A percentile compares a stretch with the other conserved stretches of the same genome.
Conservation (phyloP, 2,113 vertebrate genomes). For the Hypocryptadius cinnamomeus region DNA sequence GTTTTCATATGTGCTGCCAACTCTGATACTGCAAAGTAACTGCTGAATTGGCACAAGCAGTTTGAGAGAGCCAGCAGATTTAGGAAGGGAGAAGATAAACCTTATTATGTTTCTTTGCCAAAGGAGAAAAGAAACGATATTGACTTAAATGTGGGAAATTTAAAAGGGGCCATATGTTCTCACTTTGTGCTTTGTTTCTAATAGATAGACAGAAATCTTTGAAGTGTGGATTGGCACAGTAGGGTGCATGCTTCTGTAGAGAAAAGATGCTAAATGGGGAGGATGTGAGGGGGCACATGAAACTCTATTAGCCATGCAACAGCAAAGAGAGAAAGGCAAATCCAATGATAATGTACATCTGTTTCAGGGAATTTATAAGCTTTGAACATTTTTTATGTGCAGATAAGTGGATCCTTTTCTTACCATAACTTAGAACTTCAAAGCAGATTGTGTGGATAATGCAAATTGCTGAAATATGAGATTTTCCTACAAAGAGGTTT, state of each 20-base stretch:
- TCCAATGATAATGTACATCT: constrained; percentile 99
- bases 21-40: constrained; percentile 57
- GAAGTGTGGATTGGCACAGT: constrained; percentile 93
- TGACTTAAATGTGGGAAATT: constrained; percentile 88
- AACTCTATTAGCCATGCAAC: constrained; percentile 89
- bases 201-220: constrained; percentile 91
- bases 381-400: constrained; percentile 97
- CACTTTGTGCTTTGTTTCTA: constrained; percentile 88
- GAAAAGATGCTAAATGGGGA: constrained; percentile 87
- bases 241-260: constrained; percentile 85
- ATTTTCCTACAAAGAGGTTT: constrained; percentile 85
- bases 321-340: constrained; percentile 85
- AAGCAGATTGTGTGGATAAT: constrained; percentile 98
- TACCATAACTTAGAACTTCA: constrained; percentile 98
- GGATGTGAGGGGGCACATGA: constrained; percentile 82
- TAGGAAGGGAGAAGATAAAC: constrained; percentile 70
- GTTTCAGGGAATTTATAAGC: constrained; percentile 98
- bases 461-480: constrained; percentile 96
- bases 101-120: constrained; percentile 70
- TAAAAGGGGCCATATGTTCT: constrained; percentile 86
- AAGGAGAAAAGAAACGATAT: constrained; percentile 78
- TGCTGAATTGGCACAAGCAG: constrained; percentile 60
- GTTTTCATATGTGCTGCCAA: constrained; percentile 44
- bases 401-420: constrained; percentile 96
- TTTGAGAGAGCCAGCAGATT: constrained; percentile 66